Evolutionary conservation across 1,140 invertebrate species (phyloP), one percentile per base, ranked within the genome.

Genomic region (Drosophila setifemur): DNA sequence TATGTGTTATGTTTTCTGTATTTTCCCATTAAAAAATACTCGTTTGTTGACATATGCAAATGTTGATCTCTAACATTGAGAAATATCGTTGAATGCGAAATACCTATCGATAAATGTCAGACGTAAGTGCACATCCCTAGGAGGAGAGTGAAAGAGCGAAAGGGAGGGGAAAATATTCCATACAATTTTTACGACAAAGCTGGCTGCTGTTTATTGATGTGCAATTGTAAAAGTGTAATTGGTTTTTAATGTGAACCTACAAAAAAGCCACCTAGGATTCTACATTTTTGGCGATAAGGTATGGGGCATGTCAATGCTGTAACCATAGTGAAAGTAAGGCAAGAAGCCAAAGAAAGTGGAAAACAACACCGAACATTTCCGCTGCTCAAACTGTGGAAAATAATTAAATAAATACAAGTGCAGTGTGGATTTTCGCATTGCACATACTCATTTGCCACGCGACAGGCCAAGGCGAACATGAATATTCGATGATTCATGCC

Each of bases 341-440:
- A 8, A 11, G 40, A 63, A 63, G 58, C 58, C 58, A 58, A 55
- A 55, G 66, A 69, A 69, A 68, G 63, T 55, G 12, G 16, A 50
- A 28, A 28, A 16, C 61, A 67, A 44, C 18, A 11, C 19, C 11
- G 28, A 3, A 25, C 12, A 9, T 28, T 33, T n/a, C n/a, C n/a
- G 39, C 16, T 35, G 42, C 12, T 68, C 21, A 43, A 44, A 40
- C 18, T 40, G 19, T 55, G 64, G 2, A 68, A 68, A 47, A 40
- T 44, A 67, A 68, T 67, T 67, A 67, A 68, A 67, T 67, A 53
- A 53, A 21, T 49, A 54, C 35, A 55, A n/a, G 19, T 63, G 42
- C 53, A 57, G 19, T 50, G 18, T 35, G 19, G 18, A 3, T 21
- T 43, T 37, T 26, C 5, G 21, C 19, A 26, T 39, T 37, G 12